Conservation (phyloP, 2,113 vertebrate genomes). For the Petaurus breviceps region DNA sequence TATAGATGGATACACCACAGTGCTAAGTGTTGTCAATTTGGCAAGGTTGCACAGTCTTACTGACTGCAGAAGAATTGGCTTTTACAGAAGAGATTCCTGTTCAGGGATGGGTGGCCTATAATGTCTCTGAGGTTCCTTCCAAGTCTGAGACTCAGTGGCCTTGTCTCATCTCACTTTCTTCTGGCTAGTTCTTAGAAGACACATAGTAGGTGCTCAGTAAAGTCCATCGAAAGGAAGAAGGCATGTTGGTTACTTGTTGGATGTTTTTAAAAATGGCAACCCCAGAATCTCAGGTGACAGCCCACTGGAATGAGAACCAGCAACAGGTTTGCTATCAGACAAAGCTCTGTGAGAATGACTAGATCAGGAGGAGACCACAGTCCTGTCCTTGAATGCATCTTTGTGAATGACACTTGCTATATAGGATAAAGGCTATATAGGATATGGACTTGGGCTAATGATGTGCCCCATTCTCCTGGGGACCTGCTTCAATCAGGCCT, state of each 20-base stretch:
- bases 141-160: not conserved
- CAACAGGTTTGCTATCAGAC: not conserved
- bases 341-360: not conserved
- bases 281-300: not conserved
- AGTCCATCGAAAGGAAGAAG: not conserved
- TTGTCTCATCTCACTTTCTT: not conserved
- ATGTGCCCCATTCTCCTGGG: not conserved
- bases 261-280: not conserved
- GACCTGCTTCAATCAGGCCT: not conserved
- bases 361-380: not conserved
- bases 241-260: not conserved
- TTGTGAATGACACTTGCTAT: not conserved
- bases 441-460: not conserved
- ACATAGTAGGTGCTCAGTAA: not conserved
- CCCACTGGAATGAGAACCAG: not conserved
- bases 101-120: not conserved
- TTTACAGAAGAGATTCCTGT: not conserved
- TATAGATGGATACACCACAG: not conserved
- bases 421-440: not conserved
- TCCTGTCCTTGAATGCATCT: not conserved
- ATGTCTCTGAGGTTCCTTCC: not conserved
- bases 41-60: not conserved
- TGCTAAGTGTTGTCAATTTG: not conserved
- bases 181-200: not conserved
- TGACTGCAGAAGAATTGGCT: not conserved